Evolutionary conservation across 1,140 invertebrate genomes (phyloP), one percentile per base, ranked within the genome.

Genomic region (Drosophila subobscura): DNA sequence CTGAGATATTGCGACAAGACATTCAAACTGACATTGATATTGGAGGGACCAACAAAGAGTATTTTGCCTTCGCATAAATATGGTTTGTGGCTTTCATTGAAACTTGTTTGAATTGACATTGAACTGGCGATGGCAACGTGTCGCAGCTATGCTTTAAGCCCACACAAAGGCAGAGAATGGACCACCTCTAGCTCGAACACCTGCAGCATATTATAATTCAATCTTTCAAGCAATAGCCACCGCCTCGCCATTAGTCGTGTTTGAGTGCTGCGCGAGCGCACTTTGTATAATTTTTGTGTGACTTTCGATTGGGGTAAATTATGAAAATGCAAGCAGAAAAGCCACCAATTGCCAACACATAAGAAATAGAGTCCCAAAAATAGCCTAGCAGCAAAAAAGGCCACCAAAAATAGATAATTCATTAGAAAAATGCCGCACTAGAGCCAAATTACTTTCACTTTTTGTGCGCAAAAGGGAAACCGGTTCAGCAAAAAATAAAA

Each of bases 381-480:
- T 47, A 79, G 57, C 45, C 45, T 14, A 14, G 37, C n/a, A 54
- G 33, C 20, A 29, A 61, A 61, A 60, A 29, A 4, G 5, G 29
- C 4, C 59, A 42, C 42, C 71, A 51, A 80, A 83, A 64, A 72
- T 76, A 79, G 64, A 78, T 10, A 56, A 55, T 37, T 37, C 33
- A 73, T 51, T 23, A n/a, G 5, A 46, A 25, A 12, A 46, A 41
- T 22, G 5, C 23, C 12, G 33, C 44, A 41, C 29, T 16, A 33
- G 12, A 12, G 33, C 23, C 51, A 57, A 50, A 59, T 57, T 46
- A 57, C 81, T 86, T 81, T 81, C 68, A 77, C 80, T 86, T 86
- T 77, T 65, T 14, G 20, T 33, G 59, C 63, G 29, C 53, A 23
- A 45, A 53, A 42, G 23, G 10, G 25, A 73, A 85, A 86, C 80